Conservation (phyloP, 2,113 vertebrate species). For the Salminus brasiliensis region DNA sequence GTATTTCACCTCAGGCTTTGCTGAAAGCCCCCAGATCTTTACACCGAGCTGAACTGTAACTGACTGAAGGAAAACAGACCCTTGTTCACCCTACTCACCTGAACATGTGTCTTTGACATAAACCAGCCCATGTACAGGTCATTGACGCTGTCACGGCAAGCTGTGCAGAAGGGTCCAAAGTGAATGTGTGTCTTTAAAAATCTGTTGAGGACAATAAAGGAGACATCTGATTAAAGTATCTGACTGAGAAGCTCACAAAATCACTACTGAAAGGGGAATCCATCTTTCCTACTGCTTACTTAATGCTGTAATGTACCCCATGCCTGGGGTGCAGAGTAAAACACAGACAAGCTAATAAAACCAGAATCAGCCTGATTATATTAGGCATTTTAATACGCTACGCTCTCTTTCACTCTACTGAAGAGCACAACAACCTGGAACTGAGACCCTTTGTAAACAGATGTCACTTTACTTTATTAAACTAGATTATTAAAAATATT, state of each 20-base stretch:
- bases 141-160: constrained; percentile 36
- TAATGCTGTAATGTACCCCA: not conserved
- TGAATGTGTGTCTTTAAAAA: not conserved
- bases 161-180: constrained; percentile 5
- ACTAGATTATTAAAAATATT: no score
- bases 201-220: not conserved
- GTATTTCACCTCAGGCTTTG: not conserved
- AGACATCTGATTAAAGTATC: not conserved
- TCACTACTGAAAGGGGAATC: not conserved
- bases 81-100: not conserved
- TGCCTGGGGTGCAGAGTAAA: not conserved
- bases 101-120: constrained; percentile 41
- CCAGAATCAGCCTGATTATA: not conserved
- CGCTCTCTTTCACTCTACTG: not conserved
- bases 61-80: constrained; percentile 8
- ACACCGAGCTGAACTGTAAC: constrained; percentile 9
- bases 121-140: not conserved
- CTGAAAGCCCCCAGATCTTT: not conserved
- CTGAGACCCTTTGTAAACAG: not conserved
- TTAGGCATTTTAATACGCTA: not conserved
- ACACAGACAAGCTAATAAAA: not conserved
- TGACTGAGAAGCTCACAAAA: not conserved
- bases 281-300: not conserved
- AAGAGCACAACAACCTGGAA: no score
- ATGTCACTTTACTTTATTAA: no score